A percentile compares a stretch with the other conserved stretches of the same genome.
These are phyloP conservation scores for Tanypteryx hageni DNA, from an alignment of 2,888 invertebrate genomes.

Conservation along the genomic window DNA sequence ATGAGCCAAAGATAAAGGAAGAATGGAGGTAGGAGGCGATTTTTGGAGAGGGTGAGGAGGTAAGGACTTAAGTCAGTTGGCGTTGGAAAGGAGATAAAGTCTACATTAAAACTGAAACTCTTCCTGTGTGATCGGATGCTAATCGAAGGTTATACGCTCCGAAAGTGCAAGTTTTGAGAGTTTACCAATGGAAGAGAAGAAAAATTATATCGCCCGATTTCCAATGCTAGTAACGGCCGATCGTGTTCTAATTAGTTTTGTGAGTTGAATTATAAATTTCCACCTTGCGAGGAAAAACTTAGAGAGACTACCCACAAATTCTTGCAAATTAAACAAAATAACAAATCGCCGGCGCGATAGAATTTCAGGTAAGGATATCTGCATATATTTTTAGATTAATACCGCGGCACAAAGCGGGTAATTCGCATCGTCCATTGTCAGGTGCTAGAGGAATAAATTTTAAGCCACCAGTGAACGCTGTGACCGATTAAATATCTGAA, in stretches of 20 bases:
- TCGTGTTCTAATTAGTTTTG: background rate
- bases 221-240: background rate
- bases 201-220: conserved; percentile 3
- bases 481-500: no score
- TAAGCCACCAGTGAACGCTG: no score
- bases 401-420: background rate
- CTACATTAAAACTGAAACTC: conserved; percentile 11
- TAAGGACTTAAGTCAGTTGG: background rate
- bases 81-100: background rate
- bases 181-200: background rate
- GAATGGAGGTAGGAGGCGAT: background rate
- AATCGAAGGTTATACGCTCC: conserved; percentile 6
- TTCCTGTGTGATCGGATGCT: conserved; percentile 3
- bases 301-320: background rate
- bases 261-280: background rate
- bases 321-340: background rate
- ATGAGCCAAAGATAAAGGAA: conserved; percentile 37
- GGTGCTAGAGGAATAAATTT: background rate
- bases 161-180: conserved; percentile 9
- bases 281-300: background rate
- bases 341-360: background rate
- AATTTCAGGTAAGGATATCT: background rate
- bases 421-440: background rate
- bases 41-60: background rate
- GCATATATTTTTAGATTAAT: background rate